phyloP scores from a whole-genome alignment of 2,797 vertebrate genomes.

The Halcyon smyrnensis region DNA sequence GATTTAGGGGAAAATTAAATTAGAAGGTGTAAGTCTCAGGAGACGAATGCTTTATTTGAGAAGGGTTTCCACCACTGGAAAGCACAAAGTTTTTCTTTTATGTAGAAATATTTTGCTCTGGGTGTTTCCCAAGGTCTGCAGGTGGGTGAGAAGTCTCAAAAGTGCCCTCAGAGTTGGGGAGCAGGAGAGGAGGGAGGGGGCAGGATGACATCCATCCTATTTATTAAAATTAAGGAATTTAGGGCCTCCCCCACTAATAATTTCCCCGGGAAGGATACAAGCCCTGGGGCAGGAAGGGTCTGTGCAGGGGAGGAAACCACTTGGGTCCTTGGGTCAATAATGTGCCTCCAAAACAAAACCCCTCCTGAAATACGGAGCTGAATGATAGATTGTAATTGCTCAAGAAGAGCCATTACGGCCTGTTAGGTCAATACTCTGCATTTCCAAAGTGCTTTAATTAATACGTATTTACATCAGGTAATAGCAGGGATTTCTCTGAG shows the following conservation, averaged over 20 bases:
- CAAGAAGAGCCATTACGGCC: constrained; percentile 53
- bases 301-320: not conserved
- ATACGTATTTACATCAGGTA: constrained; percentile 71
- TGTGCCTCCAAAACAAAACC: not conserved
- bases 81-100: constrained; percentile 24
- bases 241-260: not conserved
- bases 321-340: not conserved
- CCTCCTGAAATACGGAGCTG: not conserved
- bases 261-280: not conserved
- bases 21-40: constrained; percentile 11
- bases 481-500: constrained; percentile 43
- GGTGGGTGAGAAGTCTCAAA: not conserved
- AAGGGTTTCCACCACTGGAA: constrained; percentile 41
- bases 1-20: constrained; percentile 73
- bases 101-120: not conserved
- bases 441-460: constrained; percentile 74
- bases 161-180: accelerated
- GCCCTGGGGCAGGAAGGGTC: constrained; percentile 7
- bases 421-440: constrained; percentile 63
- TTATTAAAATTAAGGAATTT: not conserved
- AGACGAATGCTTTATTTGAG: constrained; percentile 33
- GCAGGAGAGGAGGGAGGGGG: not conserved
- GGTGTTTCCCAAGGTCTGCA: not conserved
- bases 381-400: constrained; percentile 67
- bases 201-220: not conserved